A percentile compares a stretch with the other conserved stretches of the same genome.
These are phyloP conservation scores for Ferdinandea cuprea DNA, from an alignment of 2,888 invertebrate species.

Conservation along the genomic window DNA sequence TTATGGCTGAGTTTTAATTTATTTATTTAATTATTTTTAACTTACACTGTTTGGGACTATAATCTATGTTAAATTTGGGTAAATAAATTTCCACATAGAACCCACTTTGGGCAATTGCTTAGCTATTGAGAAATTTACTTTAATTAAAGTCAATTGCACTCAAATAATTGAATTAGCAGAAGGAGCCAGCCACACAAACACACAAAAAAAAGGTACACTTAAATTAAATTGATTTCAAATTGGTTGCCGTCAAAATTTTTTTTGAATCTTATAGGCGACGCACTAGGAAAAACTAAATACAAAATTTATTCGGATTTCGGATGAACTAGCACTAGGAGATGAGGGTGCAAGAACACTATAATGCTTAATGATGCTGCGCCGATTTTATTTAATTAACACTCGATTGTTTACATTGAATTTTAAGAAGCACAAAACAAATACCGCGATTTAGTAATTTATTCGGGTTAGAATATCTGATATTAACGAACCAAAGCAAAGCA, in stretches of 20 bases:
- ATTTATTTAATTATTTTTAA: neutral
- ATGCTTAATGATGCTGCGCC: slow-evolving; percentile 1
- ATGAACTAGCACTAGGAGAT: neutral
- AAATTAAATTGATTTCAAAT: slow-evolving; percentile 43
- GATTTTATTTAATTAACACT: slow-evolving; percentile 40
- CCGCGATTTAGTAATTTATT: slow-evolving; percentile 29
- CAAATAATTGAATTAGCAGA: slow-evolving; percentile 57
- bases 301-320: neutral
- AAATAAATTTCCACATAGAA: slow-evolving; percentile 3
- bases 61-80: slow-evolving; percentile 18
- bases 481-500: neutral
- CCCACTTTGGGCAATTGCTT: slow-evolving; percentile 20
- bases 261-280: too few species aligned
- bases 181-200: neutral
- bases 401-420: slow-evolving; percentile 27
- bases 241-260: neutral
- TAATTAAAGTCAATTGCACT: slow-evolving; percentile 67
- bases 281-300: too few species aligned
- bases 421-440: neutral
- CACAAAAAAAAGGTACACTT: neutral
- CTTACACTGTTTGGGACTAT: slow-evolving; percentile 39
- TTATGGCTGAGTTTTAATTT: neutral
- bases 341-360: neutral
- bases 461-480: slow-evolving; percentile 9
- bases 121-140: slow-evolving; percentile 30